Evolutionary conservation across 1,140 invertebrate genomes (phyloP).

Genomic region (Metopolophium dirhodum): DNA sequence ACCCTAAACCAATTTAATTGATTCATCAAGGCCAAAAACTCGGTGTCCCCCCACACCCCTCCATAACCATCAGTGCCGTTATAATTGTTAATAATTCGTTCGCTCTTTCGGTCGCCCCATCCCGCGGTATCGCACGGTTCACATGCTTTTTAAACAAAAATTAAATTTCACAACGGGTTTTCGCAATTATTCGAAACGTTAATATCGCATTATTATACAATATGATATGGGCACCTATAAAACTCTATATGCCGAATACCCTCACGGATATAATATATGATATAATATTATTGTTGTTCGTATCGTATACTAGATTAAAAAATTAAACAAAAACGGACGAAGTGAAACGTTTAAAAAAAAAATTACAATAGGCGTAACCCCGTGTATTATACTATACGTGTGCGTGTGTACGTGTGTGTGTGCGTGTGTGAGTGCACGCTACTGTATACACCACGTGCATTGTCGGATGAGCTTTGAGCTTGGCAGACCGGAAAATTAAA

Average conservation of each 20-base stretch:
- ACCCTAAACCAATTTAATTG: slow-evolving; percentile 42
- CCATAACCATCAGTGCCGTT: background rate
- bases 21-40: slow-evolving; percentile 24
- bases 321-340: background rate
- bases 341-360: slow-evolving; percentile 23
- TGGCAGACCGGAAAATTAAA: slow-evolving; percentile 54
- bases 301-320: background rate
- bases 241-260: background rate
- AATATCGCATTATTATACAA: background rate
- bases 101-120: background rate
- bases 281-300: background rate
- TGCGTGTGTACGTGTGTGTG: too few relatives aligned
- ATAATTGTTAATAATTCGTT: slow-evolving; percentile 21
- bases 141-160: background rate
- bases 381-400: background rate
- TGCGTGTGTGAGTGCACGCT: background rate
- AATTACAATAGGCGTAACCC: background rate
- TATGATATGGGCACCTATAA: background rate
- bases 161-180: background rate
- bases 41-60: background rate
- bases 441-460: background rate
- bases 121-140: background rate
- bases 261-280: background rate
- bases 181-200: background rate
- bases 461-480: slow-evolving; percentile 33